Percentiles rank a stretch among this genome's conserved stretches.
Conservation (phyloP, 2,888 invertebrate genomes). For the Epirrhoe alternata region DNA sequence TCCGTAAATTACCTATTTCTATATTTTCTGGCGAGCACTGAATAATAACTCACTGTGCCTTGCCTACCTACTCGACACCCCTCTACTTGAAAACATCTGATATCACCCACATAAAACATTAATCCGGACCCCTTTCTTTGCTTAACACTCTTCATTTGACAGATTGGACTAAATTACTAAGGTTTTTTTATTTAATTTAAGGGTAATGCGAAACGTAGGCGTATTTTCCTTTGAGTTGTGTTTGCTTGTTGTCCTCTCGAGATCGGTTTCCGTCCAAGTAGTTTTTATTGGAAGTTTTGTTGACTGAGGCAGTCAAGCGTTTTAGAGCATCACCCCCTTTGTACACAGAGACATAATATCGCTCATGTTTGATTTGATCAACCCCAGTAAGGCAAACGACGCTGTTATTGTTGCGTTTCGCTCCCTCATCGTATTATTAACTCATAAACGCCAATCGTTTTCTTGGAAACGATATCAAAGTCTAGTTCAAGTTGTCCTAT, state of each 20-base stretch:
- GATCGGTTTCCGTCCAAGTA: slow-evolving; percentile 71
- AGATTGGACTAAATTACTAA: slow-evolving; percentile 81
- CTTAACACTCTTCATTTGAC: slow-evolving; percentile 84
- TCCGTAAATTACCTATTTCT: slow-evolving; percentile 32
- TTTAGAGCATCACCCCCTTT: slow-evolving; percentile 60
- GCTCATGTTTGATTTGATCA: slow-evolving; percentile 75
- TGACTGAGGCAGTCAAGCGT: slow-evolving; percentile 69
- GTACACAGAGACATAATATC: slow-evolving; percentile 74
- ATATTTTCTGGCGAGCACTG: slow-evolving; percentile 30
- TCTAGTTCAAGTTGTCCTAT: not conserved
- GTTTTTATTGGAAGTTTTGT: slow-evolving; percentile 81
- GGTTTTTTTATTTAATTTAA: slow-evolving; percentile 82
- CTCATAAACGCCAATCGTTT: slow-evolving; percentile 21
- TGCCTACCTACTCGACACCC: slow-evolving; percentile 47
- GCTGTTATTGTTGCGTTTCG: slow-evolving; percentile 55
- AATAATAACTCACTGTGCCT: slow-evolving; percentile 47
- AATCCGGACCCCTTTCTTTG: slow-evolving; percentile 80
- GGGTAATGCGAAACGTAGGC: slow-evolving; percentile 71
- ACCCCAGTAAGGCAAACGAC: slow-evolving; percentile 56
- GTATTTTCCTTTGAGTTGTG: slow-evolving; percentile 62
- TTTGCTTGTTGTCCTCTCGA: slow-evolving; percentile 64
- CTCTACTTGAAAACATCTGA: slow-evolving; percentile 64
- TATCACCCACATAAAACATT: slow-evolving; percentile 73
- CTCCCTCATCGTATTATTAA: slow-evolving; percentile 21
- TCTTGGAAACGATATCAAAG: slow-evolving; percentile 2